Conservation (phyloP, 2,113 vertebrate genomes). For the Nycticorax nycticorax region DNA sequence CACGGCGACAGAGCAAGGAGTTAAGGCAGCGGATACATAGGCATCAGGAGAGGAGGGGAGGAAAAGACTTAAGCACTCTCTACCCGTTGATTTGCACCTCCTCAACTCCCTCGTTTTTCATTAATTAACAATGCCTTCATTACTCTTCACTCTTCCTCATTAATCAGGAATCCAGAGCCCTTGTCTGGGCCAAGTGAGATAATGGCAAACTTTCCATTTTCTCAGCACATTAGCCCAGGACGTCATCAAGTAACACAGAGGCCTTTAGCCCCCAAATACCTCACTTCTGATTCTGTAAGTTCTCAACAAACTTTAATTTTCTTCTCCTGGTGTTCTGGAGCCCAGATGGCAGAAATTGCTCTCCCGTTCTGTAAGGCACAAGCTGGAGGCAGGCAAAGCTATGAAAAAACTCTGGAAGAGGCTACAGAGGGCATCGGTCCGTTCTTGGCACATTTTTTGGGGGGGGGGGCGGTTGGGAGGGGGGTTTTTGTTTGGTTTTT, state of each 20-base stretch:
- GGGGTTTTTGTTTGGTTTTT: not conserved
- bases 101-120: not conserved
- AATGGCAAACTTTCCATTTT: not conserved
- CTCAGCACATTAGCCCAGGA: not conserved
- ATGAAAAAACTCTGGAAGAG: not conserved
- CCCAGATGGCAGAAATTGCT: not conserved
- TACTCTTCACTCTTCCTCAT: not conserved
- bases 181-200: not conserved
- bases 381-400: not conserved
- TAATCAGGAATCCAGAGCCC: not conserved
- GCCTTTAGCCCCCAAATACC: not conserved
- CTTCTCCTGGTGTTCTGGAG: not conserved
- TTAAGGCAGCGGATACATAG: not conserved
- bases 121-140: not conserved
- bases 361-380: not conserved
- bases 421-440: fast-evolving
- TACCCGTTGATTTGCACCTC: not conserved
- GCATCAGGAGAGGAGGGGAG: not conserved
- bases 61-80: not conserved
- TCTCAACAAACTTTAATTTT: not conserved
- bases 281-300: not conserved
- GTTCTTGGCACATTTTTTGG: not conserved
- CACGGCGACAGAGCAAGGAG: not conserved
- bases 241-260: not conserved
- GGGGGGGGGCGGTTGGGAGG: too few relatives aligned